Evolutionary conservation across 2,113 vertebrate species (phyloP), one percentile per base, ranked within the genome.

Genomic region (Ceyx cyanopectus): DNA sequence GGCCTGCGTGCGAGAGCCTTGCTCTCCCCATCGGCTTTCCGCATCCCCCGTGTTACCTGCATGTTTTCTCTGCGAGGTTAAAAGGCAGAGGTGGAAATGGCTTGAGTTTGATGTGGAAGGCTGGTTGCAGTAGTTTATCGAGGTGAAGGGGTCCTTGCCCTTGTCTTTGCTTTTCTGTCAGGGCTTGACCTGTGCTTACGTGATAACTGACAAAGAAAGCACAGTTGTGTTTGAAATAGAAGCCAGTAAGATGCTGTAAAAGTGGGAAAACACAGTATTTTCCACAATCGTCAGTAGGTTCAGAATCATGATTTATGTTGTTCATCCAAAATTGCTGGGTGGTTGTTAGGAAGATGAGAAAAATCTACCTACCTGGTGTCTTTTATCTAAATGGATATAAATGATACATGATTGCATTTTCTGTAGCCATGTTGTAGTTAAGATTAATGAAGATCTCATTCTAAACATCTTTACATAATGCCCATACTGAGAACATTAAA

Each of bases 381-480:
- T 62, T 84, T 29, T 69, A 60, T 43, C 7, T 21, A 40, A 43
- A 80, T 70, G 29, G 9, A 17, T 79, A 30, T 50, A 76, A 70
- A 57, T 67, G 24, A n/a, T 32, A 51, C 20, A 14, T 24, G 30
- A n/a, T 9, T 62, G 7, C 22, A 26, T 80, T 85, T 80, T 73
- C 18, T 76, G 51, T 67, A 73, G 41, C 41, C 11, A 1, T 54
- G 24, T 34, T 76, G 22, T 66, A 45, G 57, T 89, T 87, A 46
- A 65, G 27, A 81, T 81, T 72, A 57, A 76, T 14, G 56, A 27
- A 50, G 37, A n/a, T 84, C 83, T 92, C 34, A 51, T 63, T 77
- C 72, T 80, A 63, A 87, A 48, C 51, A 53, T 92, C 89, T 92
- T 93, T 79, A 90, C 8, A 12, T 93, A 88, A 93, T 92, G 70